phyloP scores from a whole-genome alignment of 2,113 vertebrate genomes.

The Bagarius yarrelli region DNA sequence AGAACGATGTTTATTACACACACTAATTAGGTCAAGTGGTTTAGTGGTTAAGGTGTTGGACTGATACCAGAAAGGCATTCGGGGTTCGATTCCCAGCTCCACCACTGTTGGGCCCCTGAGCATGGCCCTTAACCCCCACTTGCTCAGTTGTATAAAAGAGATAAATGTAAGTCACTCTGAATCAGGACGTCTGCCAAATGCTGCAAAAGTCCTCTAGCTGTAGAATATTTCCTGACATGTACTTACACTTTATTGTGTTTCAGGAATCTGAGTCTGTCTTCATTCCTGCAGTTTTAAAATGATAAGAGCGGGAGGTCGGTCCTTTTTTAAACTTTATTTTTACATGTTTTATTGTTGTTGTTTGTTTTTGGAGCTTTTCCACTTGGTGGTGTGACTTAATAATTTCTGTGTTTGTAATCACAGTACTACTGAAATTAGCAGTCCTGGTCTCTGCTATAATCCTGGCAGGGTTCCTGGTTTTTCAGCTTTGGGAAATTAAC shows the following conservation, averaged over 20 bases:
- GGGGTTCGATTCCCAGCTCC: no score
- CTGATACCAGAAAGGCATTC: no score
- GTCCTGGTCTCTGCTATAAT: slow-evolving; percentile 77
- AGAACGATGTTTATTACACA: no score
- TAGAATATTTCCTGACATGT: not conserved
- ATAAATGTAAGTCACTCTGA: no score
- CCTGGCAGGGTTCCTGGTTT: slow-evolving; percentile 83
- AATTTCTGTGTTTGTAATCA: slow-evolving; percentile 6
- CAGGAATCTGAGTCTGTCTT: slow-evolving; percentile 37
- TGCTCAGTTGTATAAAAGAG: no score
- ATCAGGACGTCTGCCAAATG: no score
- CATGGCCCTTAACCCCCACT: no score
- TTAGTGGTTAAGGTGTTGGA: no score
- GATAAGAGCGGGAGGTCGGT: slow-evolving; percentile 60
- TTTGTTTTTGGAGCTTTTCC: not conserved
- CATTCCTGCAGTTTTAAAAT: slow-evolving; percentile 36
- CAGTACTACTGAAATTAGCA: slow-evolving; percentile 82
- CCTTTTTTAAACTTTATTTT: not conserved
- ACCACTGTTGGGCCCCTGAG: no score
- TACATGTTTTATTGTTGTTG: not conserved
- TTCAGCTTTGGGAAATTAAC: slow-evolving; percentile 89
- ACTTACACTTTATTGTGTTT: not conserved
- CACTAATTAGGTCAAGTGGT: no score
- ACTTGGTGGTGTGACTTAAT: not conserved
- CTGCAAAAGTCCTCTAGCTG: no score